A percentile compares a stretch with the other conserved stretches of the same genome.
Evolutionary conservation across 2,797 vertebrate species (phyloP).

Genomic region (Parauchenoglanis punctatus): DNA sequence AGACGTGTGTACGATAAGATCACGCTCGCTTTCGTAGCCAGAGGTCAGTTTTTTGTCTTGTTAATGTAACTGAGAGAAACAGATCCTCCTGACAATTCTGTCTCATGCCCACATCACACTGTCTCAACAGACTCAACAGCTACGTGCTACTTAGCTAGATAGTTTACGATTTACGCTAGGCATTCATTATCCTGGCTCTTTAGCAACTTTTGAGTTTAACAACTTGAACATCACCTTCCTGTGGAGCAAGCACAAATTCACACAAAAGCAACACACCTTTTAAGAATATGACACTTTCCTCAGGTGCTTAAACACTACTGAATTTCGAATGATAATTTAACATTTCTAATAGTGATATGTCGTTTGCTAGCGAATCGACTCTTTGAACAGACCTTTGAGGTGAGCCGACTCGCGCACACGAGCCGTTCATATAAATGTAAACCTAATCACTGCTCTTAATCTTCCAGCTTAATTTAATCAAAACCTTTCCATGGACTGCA

Average conservation of each 20-base stretch:
- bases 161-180: not conserved
- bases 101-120: not conserved
- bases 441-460: not conserved
- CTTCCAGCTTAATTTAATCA: not conserved
- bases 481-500: not conserved
- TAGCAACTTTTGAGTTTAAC: not conserved
- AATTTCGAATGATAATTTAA: not conserved
- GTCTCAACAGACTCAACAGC: not conserved
- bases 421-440: not conserved
- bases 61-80: not conserved
- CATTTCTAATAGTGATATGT: not conserved
- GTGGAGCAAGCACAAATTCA: not conserved
- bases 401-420: not conserved
- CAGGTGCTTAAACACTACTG: not conserved
- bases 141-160: not conserved
- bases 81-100: not conserved
- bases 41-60: not conserved
- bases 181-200: not conserved
- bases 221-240: not conserved
- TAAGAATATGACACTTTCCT: not conserved
- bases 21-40: no score
- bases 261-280: not conserved
- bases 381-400: not conserved
- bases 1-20: not conserved
- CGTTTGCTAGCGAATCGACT: not conserved